These are phyloP conservation scores for Seira musarum DNA, from an alignment of 2,888 invertebrate species.

Conservation along the genomic window DNA sequence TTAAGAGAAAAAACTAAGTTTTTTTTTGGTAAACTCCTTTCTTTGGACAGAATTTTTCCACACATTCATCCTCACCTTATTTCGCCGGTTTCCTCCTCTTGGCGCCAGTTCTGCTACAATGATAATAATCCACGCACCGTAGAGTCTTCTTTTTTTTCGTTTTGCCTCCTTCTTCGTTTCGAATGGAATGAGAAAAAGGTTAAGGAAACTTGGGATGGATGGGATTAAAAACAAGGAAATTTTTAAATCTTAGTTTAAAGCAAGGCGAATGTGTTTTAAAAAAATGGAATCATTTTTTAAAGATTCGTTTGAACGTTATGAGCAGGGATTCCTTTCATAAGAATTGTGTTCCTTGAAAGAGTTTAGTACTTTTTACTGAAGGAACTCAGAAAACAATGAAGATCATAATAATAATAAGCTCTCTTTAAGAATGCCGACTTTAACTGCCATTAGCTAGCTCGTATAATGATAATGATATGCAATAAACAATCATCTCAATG, in stretches of 20 bases:
- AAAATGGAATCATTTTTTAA: constrained; percentile 36
- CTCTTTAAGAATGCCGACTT: constrained; percentile 52
- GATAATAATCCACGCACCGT: constrained; percentile 56
- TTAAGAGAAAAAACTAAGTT: no score
- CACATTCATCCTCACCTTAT: background rate
- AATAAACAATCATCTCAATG: constrained; percentile 60
- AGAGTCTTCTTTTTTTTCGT: constrained; percentile 20
- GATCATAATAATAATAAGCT: constrained; percentile 38
- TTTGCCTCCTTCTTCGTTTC: constrained; percentile 34
- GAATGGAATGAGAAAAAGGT: constrained; percentile 48
- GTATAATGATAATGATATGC: constrained; percentile 60
- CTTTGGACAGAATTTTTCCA: background rate
- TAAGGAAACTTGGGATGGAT: background rate
- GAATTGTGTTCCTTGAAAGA: constrained; percentile 15
- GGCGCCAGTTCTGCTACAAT: constrained; percentile 59
- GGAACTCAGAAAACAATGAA: background rate
- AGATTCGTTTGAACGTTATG: constrained; percentile 13
- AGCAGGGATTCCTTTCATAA: background rate
- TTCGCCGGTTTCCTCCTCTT: constrained; percentile 1
- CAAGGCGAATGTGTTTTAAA: constrained; percentile 13
- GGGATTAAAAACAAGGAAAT: background rate
- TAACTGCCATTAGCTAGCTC: constrained; percentile 55
- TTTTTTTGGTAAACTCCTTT: no score
- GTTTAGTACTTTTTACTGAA: constrained; percentile 11
- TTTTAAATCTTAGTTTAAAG: background rate